phyloP scores from a whole-genome alignment of 2,888 invertebrate species.

The Lithodes maja region DNA sequence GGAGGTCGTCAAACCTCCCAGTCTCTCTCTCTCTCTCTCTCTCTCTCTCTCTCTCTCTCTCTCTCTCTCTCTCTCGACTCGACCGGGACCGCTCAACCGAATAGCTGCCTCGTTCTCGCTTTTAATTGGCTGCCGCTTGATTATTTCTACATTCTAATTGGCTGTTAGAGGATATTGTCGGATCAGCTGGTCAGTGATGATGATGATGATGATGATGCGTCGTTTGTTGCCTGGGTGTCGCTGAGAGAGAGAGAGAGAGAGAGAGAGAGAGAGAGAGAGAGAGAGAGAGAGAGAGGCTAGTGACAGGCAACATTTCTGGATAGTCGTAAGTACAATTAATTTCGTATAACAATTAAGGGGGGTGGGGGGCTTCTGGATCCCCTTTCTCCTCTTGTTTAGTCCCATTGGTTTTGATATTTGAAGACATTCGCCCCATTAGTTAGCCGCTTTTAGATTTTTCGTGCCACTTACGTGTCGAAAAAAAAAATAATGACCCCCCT shows the following conservation, averaged over 20 bases:
- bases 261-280: neutral
- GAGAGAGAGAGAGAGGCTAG: neutral
- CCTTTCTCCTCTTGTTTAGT: no score
- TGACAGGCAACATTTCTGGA: no score
- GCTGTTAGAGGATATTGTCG: constrained; percentile 16
- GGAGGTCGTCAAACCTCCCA: no score
- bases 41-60: neutral
- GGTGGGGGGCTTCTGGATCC: no score
- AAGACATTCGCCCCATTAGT: no score
- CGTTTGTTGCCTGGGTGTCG: neutral
- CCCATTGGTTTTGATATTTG: no score
- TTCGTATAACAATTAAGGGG: no score
- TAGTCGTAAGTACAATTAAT: no score
- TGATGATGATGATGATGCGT: neutral
- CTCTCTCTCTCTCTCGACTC: neutral
- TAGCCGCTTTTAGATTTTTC: no score
- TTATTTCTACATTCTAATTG: constrained; percentile 14
- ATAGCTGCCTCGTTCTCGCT: neutral
- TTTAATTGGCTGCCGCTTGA: constrained; percentile 14
- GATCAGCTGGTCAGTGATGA: neutral
- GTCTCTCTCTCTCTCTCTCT: constrained; percentile 7
- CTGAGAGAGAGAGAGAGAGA: neutral
- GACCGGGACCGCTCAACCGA: neutral
- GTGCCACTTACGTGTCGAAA: no score
- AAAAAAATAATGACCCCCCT: no score